A percentile compares a stretch with the other conserved stretches of the same genome.
Evolutionary conservation across 2,888 invertebrate species (phyloP).

Genomic region (Macrosiphum euphorbiae): DNA sequence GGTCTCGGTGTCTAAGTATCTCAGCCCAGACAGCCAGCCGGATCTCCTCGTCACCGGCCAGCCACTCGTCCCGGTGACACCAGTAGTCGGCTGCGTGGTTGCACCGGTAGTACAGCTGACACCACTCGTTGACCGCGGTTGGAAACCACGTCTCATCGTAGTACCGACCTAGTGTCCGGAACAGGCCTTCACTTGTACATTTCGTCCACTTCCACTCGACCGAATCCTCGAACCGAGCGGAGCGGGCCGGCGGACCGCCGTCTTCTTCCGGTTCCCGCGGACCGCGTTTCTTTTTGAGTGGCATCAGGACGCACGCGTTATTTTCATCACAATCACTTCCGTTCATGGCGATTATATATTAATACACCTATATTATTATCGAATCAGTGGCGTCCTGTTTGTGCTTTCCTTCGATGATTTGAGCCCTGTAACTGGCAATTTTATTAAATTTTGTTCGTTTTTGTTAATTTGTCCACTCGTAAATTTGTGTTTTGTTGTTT

Average conservation of each 20-base stretch:
- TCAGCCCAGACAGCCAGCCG: constrained; percentile 31
- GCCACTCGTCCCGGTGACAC: neutral
- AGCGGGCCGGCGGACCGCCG: neutral
- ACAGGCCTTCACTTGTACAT: neutral
- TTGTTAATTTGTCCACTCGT: neutral
- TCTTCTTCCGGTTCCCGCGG: neutral
- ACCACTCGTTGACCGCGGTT: constrained; percentile 40
- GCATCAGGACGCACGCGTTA: neutral
- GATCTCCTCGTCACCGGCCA: constrained; percentile 42
- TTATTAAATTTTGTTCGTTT: neutral
- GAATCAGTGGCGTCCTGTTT: neutral
- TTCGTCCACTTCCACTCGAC: constrained; percentile 19
- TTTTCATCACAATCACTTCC: neutral
- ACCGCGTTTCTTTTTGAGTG: neutral
- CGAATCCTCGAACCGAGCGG: neutral
- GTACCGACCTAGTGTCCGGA: neutral
- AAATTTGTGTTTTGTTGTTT: neutral
- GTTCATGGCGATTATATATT: neutral
- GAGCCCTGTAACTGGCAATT: neutral
- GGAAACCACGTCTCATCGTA: constrained; percentile 49
- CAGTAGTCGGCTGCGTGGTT: constrained; percentile 16
- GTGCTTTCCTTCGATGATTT: neutral
- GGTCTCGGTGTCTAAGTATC: neutral
- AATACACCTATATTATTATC: neutral
- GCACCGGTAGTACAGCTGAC: constrained; percentile 42